These are phyloP conservation scores for Lerista edwardsae DNA, from an alignment of 2,797 vertebrate species.

Conservation along the genomic window DNA sequence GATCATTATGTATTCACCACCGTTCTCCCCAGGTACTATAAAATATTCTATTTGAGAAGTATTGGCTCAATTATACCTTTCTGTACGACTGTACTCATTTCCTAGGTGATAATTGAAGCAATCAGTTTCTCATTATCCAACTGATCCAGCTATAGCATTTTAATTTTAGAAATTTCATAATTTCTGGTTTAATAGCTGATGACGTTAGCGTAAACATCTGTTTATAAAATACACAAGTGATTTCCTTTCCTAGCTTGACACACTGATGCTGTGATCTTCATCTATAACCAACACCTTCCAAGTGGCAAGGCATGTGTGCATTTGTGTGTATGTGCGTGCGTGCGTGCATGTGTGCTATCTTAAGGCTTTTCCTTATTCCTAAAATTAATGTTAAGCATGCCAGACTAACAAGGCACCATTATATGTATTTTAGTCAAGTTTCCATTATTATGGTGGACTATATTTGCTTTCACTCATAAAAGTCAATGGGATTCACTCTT, in stretches of 20 bases:
- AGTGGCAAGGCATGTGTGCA: not conserved
- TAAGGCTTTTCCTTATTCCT: not conserved
- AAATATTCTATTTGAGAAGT: slow-evolving; percentile 54
- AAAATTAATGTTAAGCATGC: slow-evolving; percentile 17
- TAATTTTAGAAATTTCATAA: slow-evolving; percentile 75
- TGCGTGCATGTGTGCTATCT: too few relatives aligned
- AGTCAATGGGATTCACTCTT: not conserved
- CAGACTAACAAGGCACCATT: not conserved
- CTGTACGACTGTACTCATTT: slow-evolving; percentile 70
- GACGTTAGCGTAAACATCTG: slow-evolving; percentile 58
- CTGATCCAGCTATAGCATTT: slow-evolving; percentile 70
- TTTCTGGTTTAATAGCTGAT: slow-evolving; percentile 67
- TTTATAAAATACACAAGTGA: slow-evolving; percentile 55
- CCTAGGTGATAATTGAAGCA: slow-evolving; percentile 70
- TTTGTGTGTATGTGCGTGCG: too few relatives aligned
- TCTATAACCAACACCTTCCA: not conserved
- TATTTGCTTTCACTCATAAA: not conserved
- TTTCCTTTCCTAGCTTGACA: slow-evolving; percentile 52
- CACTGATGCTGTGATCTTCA: slow-evolving; percentile 23
- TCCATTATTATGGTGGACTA: not conserved
- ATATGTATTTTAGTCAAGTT: not conserved
- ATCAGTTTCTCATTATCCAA: slow-evolving; percentile 74
- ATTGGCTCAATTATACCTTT: slow-evolving; percentile 58
- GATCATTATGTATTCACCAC: slow-evolving; percentile 36
- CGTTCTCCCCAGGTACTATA: slow-evolving; percentile 29